Evolutionary conservation across 2,113 vertebrate species (phyloP).

Genomic region (Prunella fulvescens): DNA sequence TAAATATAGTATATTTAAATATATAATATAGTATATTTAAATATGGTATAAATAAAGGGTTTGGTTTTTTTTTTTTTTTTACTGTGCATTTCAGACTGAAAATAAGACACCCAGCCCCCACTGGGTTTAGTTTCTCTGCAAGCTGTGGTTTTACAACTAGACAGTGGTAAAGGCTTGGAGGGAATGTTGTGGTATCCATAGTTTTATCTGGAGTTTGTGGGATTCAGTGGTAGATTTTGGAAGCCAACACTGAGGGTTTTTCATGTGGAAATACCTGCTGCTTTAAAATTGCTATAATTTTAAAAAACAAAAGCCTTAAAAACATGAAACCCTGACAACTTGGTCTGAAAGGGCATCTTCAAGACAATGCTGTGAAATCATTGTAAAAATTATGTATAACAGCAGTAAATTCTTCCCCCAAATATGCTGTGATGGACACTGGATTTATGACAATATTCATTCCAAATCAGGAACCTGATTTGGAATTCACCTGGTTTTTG

Average conservation of each 20-base stretch:
- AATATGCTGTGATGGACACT: too few relatives aligned
- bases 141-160: not conserved
- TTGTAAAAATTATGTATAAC: not conserved
- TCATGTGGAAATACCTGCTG: not conserved
- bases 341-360: not conserved
- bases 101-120: not conserved
- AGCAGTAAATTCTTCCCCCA: not conserved
- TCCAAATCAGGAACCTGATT: not conserved
- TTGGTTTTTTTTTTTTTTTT: not conserved
- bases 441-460: not conserved
- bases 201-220: not conserved
- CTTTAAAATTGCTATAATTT: not conserved
- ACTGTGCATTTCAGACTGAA: not conserved
- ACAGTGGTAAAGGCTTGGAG: not conserved
- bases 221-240: not conserved
- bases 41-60: too few relatives aligned
- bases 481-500: not conserved
- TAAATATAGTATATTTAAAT: too few relatives aligned
- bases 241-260: not conserved
- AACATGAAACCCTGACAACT: not conserved
- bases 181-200: not conserved
- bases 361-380: not conserved
- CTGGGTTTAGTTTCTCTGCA: not conserved
- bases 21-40: too few relatives aligned
- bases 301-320: not conserved